phyloP scores from a whole-genome alignment of 2,113 vertebrate species.

The Rhizomys pruinosus region DNA sequence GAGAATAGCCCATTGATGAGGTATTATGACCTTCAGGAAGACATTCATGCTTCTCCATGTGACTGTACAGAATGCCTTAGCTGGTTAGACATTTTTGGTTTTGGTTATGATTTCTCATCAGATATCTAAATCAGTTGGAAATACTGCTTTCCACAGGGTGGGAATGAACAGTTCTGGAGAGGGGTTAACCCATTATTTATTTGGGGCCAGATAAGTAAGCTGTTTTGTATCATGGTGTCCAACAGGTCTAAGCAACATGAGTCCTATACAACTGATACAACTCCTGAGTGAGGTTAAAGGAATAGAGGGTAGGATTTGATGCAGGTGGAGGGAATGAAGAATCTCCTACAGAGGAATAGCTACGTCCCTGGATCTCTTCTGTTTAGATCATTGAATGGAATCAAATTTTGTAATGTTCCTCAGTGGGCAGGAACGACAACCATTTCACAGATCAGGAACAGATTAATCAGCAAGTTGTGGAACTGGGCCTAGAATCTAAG shows the following conservation, averaged over 20 bases:
- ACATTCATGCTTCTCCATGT: slow-evolving; percentile 72
- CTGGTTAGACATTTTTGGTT: slow-evolving; percentile 43
- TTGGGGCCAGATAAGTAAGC: not conserved
- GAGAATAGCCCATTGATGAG: slow-evolving; percentile 74
- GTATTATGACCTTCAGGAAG: slow-evolving; percentile 79
- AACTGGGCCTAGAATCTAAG: not conserved
- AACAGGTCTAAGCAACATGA: not conserved
- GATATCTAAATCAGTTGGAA: not conserved
- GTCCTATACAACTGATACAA: not conserved
- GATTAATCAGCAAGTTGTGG: not conserved
- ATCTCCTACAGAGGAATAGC: not conserved
- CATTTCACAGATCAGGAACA: not conserved
- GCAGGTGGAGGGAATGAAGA: not conserved
- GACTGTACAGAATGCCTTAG: slow-evolving; percentile 69
- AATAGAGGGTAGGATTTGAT: not conserved
- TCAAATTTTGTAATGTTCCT: not conserved
- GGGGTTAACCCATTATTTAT: not conserved
- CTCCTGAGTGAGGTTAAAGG: not conserved
- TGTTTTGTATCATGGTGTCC: not conserved
- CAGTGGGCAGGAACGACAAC: not conserved
- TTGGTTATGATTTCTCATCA: slow-evolving; percentile 29
- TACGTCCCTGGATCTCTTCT: not conserved
- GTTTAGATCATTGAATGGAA: not conserved
- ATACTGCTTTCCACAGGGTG: rapidly evolving
- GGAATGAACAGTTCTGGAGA: not conserved